These are phyloP conservation scores for Terrapene triunguis DNA, from an alignment of 2,113 vertebrate species.

Conservation along the genomic window DNA sequence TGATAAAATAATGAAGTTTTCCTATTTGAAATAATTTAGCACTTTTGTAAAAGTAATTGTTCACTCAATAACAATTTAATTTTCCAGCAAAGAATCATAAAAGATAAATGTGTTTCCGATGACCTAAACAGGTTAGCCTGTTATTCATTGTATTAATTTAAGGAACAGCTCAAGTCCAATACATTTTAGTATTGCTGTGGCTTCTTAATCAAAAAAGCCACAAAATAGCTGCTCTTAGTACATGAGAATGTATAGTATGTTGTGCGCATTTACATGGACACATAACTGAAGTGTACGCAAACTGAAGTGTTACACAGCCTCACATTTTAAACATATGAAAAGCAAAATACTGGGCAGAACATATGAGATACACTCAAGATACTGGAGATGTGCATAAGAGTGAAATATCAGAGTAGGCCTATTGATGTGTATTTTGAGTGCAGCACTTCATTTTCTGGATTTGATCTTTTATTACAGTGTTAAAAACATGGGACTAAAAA, in stretches of 20 bases:
- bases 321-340: background rate
- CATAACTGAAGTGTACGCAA: background rate
- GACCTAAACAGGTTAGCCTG: conserved; percentile 11
- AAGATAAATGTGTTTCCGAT: conserved; percentile 26
- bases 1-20: conserved; percentile 2
- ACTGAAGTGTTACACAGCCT: background rate
- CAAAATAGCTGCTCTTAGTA: background rate
- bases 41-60: conserved; percentile 56
- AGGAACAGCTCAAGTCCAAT: background rate
- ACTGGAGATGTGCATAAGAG: background rate
- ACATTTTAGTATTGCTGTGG: background rate
- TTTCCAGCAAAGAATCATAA: conserved; percentile 61
- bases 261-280: background rate
- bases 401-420: background rate
- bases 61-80: conserved; percentile 65
- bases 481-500: background rate
- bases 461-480: background rate
- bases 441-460: background rate
- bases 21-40: conserved; percentile 34
- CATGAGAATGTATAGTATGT: background rate
- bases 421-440: background rate
- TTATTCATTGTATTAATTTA: background rate
- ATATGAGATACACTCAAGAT: background rate
- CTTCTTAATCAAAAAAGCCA: background rate
- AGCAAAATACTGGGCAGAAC: rapidly evolving